These are phyloP conservation scores for Pandemis cinnamomeana DNA, from an alignment of 2,888 invertebrate species.

Conservation along the genomic window DNA sequence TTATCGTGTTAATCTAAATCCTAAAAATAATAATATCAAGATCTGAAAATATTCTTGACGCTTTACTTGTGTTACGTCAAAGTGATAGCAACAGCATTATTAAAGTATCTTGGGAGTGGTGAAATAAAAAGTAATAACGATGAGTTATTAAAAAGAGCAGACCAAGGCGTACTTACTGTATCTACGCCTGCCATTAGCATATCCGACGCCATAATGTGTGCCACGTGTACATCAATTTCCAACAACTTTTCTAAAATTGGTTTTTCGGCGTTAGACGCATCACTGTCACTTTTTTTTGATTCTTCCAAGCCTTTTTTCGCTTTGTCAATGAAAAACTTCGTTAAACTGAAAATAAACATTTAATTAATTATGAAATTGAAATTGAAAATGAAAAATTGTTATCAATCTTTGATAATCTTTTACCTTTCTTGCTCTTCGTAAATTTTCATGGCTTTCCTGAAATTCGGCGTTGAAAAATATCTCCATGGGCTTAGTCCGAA, in stretches of 20 bases:
- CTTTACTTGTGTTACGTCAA: neutral
- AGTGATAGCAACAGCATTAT: neutral
- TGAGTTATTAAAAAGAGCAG: neutral
- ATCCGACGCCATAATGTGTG: conserved; percentile 87
- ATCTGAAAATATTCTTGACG: neutral
- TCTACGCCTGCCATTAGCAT: conserved; percentile 88
- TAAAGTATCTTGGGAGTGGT: neutral
- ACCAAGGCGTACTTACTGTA: conserved; percentile 77
- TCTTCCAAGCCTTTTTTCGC: conserved; percentile 56
- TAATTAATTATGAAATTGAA: neutral
- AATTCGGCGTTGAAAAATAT: conserved; percentile 59
- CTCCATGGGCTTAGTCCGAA: conserved; percentile 66
- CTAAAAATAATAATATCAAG: neutral
- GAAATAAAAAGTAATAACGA: neutral
- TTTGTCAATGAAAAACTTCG: conserved; percentile 55
- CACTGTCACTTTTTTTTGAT: conserved; percentile 42
- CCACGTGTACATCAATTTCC: conserved; percentile 83
- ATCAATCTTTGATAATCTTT: conserved; percentile 40
- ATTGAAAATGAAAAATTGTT: neutral
- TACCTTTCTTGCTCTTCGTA: conserved; percentile 67
- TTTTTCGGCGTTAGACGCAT: conserved; percentile 59
- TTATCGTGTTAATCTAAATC: neutral
- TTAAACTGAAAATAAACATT: conserved; percentile 49
- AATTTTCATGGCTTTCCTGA: conserved; percentile 63
- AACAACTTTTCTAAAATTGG: conserved; percentile 86